Percentiles rank a stretch among this genome's conserved stretches.
Conservation (phyloP, 2,797 vertebrate genomes). For the Okamejei kenojei region DNA sequence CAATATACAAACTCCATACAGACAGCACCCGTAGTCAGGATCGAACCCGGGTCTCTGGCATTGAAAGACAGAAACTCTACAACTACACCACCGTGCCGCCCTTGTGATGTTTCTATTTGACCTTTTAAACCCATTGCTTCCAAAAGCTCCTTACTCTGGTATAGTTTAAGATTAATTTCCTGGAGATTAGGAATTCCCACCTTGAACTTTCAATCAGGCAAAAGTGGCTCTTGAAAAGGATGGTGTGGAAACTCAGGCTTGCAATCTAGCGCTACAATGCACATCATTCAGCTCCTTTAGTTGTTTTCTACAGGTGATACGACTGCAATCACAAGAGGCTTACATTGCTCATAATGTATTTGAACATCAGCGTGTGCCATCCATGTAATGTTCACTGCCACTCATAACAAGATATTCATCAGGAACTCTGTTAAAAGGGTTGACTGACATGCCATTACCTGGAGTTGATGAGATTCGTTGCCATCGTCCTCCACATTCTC, state of each 20-base stretch:
- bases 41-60: no score
- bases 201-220: not conserved
- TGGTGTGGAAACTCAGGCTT: not conserved
- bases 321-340: not conserved
- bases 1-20: no score
- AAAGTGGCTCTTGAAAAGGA: not conserved
- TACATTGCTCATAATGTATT: not conserved
- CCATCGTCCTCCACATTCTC: not conserved
- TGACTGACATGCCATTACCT: slow-evolving; percentile 24
- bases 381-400: not conserved
- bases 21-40: no score
- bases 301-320: not conserved
- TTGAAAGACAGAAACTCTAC: no score
- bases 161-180: not conserved
- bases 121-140: not conserved
- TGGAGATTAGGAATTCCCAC: not conserved
- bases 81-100: no score
- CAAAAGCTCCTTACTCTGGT: not conserved
- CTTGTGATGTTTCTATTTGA: not conserved
- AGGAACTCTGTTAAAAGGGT: not conserved
- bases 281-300: not conserved
- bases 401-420: slow-evolving; percentile 16
- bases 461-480: slow-evolving; percentile 2
- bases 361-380: not conserved
- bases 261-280: not conserved